Evolutionary conservation across 2,113 vertebrate genomes (phyloP).

Genomic region (Corythornis vintsioides): DNA sequence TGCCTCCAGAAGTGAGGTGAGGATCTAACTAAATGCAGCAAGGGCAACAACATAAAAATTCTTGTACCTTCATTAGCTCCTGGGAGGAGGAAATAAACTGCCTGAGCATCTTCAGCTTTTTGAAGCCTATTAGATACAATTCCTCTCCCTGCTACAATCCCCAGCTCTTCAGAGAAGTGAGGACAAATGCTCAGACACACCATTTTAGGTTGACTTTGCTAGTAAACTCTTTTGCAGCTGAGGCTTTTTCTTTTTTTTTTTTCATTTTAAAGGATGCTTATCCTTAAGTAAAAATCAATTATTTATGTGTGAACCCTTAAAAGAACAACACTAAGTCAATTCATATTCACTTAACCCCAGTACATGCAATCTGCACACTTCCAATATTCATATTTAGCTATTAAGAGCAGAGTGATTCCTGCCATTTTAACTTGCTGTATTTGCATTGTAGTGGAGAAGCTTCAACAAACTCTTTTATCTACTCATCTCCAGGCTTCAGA

Average conservation of each 20-base stretch:
- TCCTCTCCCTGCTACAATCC: not conserved
- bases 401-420: not conserved
- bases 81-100: not conserved
- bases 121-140: not conserved
- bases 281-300: not conserved
- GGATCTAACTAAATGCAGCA: not conserved
- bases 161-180: not conserved
- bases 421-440: not conserved
- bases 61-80: not conserved
- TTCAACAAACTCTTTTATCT: not conserved
- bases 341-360: not conserved
- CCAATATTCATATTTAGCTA: not conserved
- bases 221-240: not conserved
- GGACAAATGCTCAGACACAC: rapidly evolving
- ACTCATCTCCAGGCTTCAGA: not conserved
- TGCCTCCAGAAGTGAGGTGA: not conserved
- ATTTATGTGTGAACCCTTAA: not conserved
- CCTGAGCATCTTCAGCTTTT: not conserved
- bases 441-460: not conserved
- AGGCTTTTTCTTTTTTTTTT: not conserved
- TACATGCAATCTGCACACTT: not conserved
- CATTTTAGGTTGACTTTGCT: not conserved
- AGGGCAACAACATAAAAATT: not conserved
- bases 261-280: not conserved
- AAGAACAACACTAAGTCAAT: not conserved